Base-by-base conservation (phyloP, 1,140 invertebrate genomes). In the Heliconius eleuchia region DNA sequence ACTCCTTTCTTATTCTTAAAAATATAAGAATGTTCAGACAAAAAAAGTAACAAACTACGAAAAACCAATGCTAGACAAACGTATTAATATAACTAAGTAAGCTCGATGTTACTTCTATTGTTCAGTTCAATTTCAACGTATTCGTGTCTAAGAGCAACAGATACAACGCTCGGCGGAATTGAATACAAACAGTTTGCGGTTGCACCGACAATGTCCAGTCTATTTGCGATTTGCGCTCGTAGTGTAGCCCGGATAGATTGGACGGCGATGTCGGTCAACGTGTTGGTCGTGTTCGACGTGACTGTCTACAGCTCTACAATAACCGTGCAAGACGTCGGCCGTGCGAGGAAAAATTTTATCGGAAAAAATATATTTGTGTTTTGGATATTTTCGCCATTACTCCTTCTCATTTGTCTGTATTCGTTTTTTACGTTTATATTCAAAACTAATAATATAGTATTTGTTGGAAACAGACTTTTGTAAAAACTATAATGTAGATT, bases 181-280 rank as follows among this genome's bases (percentile, higher is more conserved):
- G 83, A 85, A 85, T 82, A 79, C 84, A 82, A 86, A 84, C 85
- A 84, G 79, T 82, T 84, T 85, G 81, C 80, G 84, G 82, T 83
- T 83, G 82, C 83, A 83, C 77, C 84, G 83, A 84, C 85, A 86
- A 85, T 84, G 80, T 81, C 81, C 81, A 80, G 74, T 72, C 78
- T 80, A 55, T 71, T 80, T 80, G 78, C 52, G 74, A 80, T 76
- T 46, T 70, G 30, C 30, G 30, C 74, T 73, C 70, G 74, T 80
- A 27, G 23, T n/a, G 73, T 75, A 57, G 46, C 13, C 27, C 57
- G 70, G 52, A n/a, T 42, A 42, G 37, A 39, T 39, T 72, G 71
- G 30, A 23, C 76, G 27, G 23, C 13, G 71, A 76, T 80, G 71
- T 80, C 79, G 74, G 74, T 76, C 79, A 80, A 73, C 76, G 66